These are phyloP conservation scores for Stegana nigrithorax DNA, from an alignment of 2,888 invertebrate genomes.

Conservation along the genomic window DNA sequence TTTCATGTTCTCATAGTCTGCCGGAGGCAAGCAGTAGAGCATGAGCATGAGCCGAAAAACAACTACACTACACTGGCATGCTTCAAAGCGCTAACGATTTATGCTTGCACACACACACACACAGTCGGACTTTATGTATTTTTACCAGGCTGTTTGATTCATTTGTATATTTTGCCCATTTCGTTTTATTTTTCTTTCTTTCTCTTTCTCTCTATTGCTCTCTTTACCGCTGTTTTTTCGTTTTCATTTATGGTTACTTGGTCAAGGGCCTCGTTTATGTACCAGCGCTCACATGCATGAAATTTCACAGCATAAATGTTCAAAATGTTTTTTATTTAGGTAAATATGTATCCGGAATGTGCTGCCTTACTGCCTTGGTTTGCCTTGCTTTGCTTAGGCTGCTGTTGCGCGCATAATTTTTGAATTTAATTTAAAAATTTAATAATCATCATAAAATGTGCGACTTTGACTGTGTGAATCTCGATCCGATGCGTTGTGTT, in stretches of 20 bases:
- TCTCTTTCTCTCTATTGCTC: too few relatives aligned
- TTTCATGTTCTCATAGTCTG: constrained; percentile 50
- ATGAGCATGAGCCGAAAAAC: neutral
- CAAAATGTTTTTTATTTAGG: constrained; percentile 55
- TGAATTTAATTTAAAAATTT: constrained; percentile 45
- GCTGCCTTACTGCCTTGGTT: too few relatives aligned
- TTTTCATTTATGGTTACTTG: constrained; percentile 56
- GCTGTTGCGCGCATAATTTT: constrained; percentile 31
- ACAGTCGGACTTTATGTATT: too few relatives aligned
- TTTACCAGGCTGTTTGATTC: too few relatives aligned
- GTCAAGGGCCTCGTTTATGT: constrained; percentile 51
- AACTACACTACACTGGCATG: too few relatives aligned
- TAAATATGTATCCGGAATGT: constrained; percentile 56
- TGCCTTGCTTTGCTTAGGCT: constrained; percentile 26
- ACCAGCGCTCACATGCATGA: constrained; percentile 47
- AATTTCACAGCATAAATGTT: constrained; percentile 49
- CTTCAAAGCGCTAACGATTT: too few relatives aligned
- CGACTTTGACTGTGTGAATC: neutral
- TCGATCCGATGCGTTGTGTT: too few relatives aligned
- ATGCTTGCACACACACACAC: too few relatives aligned
- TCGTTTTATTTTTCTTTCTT: too few relatives aligned
- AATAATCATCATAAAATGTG: constrained; percentile 40
- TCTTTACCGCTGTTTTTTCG: neutral
- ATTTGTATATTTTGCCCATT: too few relatives aligned
- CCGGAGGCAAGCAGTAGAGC: neutral